Evolutionary conservation across 2,797 vertebrate species (phyloP).

Genomic region (Anguilla megastoma): DNA sequence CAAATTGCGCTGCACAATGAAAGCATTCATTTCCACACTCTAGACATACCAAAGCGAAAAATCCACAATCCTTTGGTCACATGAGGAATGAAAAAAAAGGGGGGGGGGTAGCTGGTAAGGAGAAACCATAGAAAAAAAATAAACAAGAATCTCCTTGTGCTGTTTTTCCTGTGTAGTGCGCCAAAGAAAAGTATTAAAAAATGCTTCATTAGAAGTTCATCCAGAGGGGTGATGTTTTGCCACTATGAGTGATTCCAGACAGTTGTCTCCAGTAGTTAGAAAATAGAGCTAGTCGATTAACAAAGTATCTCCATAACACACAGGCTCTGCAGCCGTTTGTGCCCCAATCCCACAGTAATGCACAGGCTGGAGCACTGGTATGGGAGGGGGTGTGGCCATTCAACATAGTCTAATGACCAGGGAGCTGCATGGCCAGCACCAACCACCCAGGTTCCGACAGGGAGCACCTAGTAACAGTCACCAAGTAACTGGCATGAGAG

Average conservation of each 20-base stretch:
- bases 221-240: not conserved
- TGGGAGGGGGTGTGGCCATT: not conserved
- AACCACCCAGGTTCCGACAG: not conserved
- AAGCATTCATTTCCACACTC: not conserved
- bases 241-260: not conserved
- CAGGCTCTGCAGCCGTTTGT: not conserved
- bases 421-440: not conserved
- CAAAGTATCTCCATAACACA: not conserved
- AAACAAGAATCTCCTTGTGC: not conserved
- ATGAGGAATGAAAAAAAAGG: not conserved
- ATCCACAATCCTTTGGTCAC: not conserved
- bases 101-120: not conserved
- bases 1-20: not conserved
- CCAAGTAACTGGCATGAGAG: not conserved
- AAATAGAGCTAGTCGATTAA: not conserved
- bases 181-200: conserved; percentile 6
- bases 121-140: not conserved
- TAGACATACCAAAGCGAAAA: not conserved
- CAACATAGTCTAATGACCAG: not conserved
- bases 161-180: not conserved
- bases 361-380: not conserved
- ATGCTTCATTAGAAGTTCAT: not conserved
- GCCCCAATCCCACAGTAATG: not conserved
- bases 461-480: not conserved
- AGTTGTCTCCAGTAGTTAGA: not conserved